Percentiles rank a stretch among this genome's conserved stretches.
These are phyloP conservation scores for Chloroceryle amazona DNA, from an alignment of 2,797 vertebrate species.

Conservation along the genomic window DNA sequence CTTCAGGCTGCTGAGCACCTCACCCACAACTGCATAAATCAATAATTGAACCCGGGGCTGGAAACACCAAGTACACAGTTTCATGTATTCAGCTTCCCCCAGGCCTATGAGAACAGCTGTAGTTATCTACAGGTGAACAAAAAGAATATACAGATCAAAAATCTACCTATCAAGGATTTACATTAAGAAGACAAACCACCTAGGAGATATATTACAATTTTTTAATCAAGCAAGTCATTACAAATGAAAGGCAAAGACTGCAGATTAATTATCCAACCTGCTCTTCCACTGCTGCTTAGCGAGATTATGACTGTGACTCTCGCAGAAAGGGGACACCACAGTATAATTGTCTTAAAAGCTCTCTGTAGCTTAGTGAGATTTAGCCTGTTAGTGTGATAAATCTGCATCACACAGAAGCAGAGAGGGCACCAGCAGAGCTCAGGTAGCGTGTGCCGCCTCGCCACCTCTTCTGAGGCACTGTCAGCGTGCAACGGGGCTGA, in stretches of 20 bases:
- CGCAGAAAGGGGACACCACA: conserved; percentile 56
- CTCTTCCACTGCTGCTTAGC: conserved; percentile 26
- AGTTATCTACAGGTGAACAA: not conserved
- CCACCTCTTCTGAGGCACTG: not conserved
- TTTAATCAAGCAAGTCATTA: conserved; percentile 7
- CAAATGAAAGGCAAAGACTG: conserved; percentile 47
- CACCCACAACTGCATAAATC: not conserved
- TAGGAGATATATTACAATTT: not conserved
- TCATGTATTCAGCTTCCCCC: not conserved
- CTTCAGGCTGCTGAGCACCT: not conserved
- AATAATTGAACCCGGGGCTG: not conserved
- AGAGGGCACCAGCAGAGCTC: conserved; percentile 18
- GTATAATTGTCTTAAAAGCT: conserved; percentile 75
- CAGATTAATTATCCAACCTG: conserved; percentile 59
- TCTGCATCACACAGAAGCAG: conserved; percentile 27
- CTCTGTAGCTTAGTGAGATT: conserved; percentile 63
- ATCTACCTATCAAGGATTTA: not conserved
- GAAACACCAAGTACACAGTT: not conserved
- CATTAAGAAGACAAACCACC: not conserved
- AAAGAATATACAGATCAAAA: not conserved
- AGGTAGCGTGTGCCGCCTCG: not conserved
- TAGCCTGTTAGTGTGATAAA: conserved; percentile 50
- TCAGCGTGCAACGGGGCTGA: not conserved
- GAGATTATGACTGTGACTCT: conserved; percentile 25
- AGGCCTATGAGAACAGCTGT: not conserved